Evolutionary conservation across 2,797 vertebrate genomes (phyloP), one percentile per base, ranked within the genome.

Genomic region (Schizopygopsis malacanthus): DNA sequence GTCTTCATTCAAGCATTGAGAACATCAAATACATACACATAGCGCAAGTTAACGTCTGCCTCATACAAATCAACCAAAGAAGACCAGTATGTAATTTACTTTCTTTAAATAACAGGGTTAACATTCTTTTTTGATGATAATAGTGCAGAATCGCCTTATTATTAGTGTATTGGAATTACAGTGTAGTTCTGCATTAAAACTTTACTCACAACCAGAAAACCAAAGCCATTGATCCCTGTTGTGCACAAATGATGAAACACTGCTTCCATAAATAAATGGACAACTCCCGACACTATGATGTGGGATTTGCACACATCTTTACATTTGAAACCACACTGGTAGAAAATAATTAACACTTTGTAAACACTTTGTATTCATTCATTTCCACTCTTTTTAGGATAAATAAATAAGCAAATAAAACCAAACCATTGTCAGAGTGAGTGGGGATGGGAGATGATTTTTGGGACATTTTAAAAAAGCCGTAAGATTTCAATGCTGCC

Each of bases 151-250:
- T 84, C 84, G 25, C 83, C 69, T 87, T 89, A 67, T 89, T 84
- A 88, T 89, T 90, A 90, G 41, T 80, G 82, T 83, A 86, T 88
- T 82, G 69, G 81, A 90, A 90, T 87, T 87, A 90, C 75, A 90
- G 88, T 82, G 84, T n/a, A 73, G 72, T 69, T 85, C n/a, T 45
- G 70, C 65, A 69, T 82, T 69, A 20, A 87, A 77, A 54, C 50
- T 88, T 82, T 73, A 47, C 76, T 84, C 69, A 77, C 61, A 63
- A 83, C 70, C 83, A 85, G 67, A 72, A 82, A 82, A 82, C 52
- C 78, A 77, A 69, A 20, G 18, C 20, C 47, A 83, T 50, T 83
- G 82, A 83, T 83, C 45, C 59, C 76, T 37, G 72, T 63, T 65
- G 13, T 52, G 71, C 43, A 65, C 15, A 59, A 28, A 82, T 67